Conservation (phyloP, 1,140 invertebrate species). For the Hycleus phaleratus region DNA sequence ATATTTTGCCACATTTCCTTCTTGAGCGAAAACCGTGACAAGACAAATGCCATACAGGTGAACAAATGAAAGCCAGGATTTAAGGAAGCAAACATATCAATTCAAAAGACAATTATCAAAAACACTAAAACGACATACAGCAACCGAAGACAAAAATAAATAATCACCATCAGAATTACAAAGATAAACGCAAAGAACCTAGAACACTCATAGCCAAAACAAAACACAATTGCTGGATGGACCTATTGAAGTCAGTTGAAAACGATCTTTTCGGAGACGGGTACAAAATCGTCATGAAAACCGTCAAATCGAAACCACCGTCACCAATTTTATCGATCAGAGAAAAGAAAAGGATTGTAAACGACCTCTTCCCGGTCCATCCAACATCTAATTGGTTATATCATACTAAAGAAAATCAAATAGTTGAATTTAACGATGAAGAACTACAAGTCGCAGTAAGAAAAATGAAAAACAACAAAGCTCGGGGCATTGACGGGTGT, state of each 20-base stretch:
- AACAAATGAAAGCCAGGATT: background rate
- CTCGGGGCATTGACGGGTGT: constrained; percentile 21
- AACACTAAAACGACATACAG: background rate
- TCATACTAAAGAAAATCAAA: background rate
- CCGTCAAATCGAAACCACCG: constrained; percentile 11
- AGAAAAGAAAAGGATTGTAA: background rate
- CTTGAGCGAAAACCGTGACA: too few species aligned
- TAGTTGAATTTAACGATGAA: constrained; percentile 2
- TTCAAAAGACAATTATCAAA: background rate
- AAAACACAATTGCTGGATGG: constrained; percentile 20
- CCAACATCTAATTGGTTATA: background rate
- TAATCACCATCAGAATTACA: too few species aligned
- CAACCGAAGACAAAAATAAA: background rate
- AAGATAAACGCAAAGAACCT: constrained; percentile 7
- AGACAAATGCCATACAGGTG: background rate
- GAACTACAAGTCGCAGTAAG: constrained; percentile 7
- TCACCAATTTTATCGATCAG: constrained; percentile 1
- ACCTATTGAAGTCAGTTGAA: constrained; percentile 21
- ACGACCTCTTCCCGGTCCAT: constrained; percentile 7
- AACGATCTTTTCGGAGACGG: constrained; percentile 26
- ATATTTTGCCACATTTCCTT: too few species aligned
- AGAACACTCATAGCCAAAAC: constrained; percentile 11
- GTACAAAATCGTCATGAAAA: constrained; percentile 25
- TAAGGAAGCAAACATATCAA: background rate
- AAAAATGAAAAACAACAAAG: constrained; percentile 11